Evolutionary conservation across 2,113 vertebrate genomes (phyloP).

Genomic region (Cairina moschata): DNA sequence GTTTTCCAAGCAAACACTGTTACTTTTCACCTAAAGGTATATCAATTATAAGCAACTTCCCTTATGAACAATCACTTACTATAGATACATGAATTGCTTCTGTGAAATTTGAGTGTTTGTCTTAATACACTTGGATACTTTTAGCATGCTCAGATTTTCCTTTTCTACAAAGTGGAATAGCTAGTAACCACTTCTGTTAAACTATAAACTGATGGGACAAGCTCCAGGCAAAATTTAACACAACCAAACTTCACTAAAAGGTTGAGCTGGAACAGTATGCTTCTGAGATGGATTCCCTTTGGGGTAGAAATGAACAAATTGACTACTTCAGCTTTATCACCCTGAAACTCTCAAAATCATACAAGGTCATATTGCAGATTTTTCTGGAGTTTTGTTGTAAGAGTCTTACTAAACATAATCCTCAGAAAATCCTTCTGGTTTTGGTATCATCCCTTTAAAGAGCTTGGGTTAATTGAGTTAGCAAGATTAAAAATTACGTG

Average conservation of each 20-base stretch:
- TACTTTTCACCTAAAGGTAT: background rate
- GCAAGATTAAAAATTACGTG: background rate
- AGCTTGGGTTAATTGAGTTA: background rate
- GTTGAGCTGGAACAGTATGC: background rate
- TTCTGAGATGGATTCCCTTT: background rate
- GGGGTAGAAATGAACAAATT: background rate
- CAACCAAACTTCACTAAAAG: background rate
- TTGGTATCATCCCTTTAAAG: background rate
- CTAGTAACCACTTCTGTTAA: background rate
- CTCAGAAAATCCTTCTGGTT: background rate
- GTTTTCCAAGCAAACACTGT: background rate
- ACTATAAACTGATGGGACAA: background rate
- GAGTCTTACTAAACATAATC: background rate
- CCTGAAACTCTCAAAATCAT: background rate
- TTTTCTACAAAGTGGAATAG: background rate
- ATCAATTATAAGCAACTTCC: background rate
- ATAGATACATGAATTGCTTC: background rate
- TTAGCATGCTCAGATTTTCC: background rate
- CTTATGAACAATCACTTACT: background rate
- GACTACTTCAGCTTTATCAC: background rate
- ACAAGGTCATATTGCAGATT: background rate
- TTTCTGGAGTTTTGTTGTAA: background rate
- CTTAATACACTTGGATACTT: background rate
- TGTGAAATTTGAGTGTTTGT: background rate
- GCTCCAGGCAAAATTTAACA: background rate